Percentiles rank a stretch among this genome's conserved stretches.
These are phyloP conservation scores for Cherax quadricarinatus DNA, from an alignment of 1,140 invertebrate genomes.

Conservation along the genomic window DNA sequence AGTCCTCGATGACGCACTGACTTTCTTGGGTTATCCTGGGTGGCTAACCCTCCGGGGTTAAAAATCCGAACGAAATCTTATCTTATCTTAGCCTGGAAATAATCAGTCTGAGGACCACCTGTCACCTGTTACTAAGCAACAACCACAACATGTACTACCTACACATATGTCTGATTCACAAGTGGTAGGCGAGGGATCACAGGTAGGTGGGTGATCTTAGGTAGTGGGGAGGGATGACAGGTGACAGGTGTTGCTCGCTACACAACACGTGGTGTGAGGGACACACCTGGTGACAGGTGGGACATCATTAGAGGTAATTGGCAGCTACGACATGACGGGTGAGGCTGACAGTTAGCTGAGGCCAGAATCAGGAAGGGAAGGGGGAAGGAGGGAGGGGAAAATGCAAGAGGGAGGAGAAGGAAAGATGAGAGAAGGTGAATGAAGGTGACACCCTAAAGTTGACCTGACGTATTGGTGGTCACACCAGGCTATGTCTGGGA, in stretches of 20 bases:
- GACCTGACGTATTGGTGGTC: no score
- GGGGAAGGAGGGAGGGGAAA: neutral
- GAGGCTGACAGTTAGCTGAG: neutral
- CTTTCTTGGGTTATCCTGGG: no score
- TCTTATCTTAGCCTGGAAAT: no score
- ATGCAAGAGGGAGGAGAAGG: neutral
- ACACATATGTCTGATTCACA: neutral
- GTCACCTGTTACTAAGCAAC: no score
- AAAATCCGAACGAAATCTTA: no score
- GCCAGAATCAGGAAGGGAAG: neutral
- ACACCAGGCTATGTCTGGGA: no score
- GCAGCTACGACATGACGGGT: slow-evolving; percentile 18
- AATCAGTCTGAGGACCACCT: no score
- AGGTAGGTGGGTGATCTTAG: neutral
- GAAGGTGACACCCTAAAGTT: no score
- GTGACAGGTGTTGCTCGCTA: neutral
- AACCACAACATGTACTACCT: no score
- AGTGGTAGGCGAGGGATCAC: neutral
- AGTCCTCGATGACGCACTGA: no score
- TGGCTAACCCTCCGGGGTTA: no score
- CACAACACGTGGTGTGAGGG: neutral
- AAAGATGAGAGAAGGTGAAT: no score
- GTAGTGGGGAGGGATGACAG: neutral
- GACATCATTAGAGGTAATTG: slow-evolving; percentile 33
- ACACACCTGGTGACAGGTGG: slow-evolving; percentile 31